Evolutionary conservation across 1,140 invertebrate genomes (phyloP).

Genomic region (Wasmannia auropunctata): DNA sequence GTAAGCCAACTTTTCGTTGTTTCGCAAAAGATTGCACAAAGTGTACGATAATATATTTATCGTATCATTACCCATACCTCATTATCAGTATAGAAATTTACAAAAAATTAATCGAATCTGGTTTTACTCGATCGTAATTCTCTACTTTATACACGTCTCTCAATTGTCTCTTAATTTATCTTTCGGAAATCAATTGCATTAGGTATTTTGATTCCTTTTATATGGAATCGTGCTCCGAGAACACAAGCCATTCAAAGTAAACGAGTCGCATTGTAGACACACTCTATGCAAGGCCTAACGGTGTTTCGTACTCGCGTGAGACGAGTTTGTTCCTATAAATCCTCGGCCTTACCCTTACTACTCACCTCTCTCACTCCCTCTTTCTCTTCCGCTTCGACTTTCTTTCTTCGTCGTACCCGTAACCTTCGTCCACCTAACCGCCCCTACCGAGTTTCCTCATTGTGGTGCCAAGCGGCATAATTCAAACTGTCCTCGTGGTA

Average conservation of each 20-base stretch:
- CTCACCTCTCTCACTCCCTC: constrained; percentile 16
- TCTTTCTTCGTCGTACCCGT: constrained; percentile 41
- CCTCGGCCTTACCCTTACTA: constrained; percentile 21
- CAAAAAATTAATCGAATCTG: not conserved
- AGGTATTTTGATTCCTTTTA: not conserved
- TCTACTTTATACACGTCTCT: not conserved
- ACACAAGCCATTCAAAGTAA: constrained; percentile 42
- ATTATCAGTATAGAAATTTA: not conserved
- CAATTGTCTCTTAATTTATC: not conserved
- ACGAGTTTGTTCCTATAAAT: constrained; percentile 72
- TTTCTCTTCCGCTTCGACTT: not conserved
- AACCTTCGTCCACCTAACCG: constrained; percentile 39
- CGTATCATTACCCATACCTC: not conserved
- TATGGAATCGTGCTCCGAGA: not conserved
- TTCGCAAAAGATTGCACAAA: not conserved
- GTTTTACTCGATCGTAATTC: not conserved
- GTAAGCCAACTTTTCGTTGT: not conserved
- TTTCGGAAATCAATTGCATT: not conserved
- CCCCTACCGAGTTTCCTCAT: constrained; percentile 64
- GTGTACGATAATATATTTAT: not conserved
- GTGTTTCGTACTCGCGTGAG: constrained; percentile 70
- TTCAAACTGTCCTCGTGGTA: constrained; percentile 70
- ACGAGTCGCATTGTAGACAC: constrained; percentile 59
- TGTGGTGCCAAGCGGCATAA: constrained; percentile 72
- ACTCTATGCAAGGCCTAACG: constrained; percentile 44